These are phyloP conservation scores for Leucopsar rothschildi DNA, from an alignment of 2,113 vertebrate species.

Conservation along the genomic window DNA sequence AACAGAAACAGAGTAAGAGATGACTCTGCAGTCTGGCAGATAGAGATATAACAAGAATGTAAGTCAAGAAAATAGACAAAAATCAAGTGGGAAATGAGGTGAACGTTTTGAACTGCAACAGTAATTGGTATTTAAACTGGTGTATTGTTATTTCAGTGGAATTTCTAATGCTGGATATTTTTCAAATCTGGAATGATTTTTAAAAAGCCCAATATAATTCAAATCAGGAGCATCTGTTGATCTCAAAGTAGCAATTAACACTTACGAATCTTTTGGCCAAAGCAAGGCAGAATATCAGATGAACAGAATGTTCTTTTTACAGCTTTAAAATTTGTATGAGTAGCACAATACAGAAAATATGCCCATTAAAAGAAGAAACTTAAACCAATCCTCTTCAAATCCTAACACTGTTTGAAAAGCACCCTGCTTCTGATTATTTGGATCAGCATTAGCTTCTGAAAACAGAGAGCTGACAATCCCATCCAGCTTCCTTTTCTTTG, in stretches of 20 bases:
- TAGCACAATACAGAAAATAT: background rate
- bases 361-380: background rate
- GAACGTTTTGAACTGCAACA: background rate
- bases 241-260: background rate
- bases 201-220: background rate
- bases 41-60: background rate
- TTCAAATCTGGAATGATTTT: background rate
- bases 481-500: background rate
- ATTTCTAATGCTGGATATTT: background rate
- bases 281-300: background rate
- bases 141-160: background rate
- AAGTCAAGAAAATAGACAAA: background rate
- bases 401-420: conserved; percentile 7
- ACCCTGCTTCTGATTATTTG: conserved; percentile 28
- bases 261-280: background rate
- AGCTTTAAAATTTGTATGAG: background rate
- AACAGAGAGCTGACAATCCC: background rate
- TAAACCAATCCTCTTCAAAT: conserved; percentile 21
- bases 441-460: background rate
- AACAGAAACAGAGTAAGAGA: background rate
- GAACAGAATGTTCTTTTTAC: background rate
- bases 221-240: background rate
- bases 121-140: background rate
- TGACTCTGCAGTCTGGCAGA: background rate
- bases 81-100: background rate